Percentiles rank a stretch among this genome's conserved stretches.
Conservation (phyloP, 1,140 invertebrate genomes). For the Philopotamus ludificatus region DNA sequence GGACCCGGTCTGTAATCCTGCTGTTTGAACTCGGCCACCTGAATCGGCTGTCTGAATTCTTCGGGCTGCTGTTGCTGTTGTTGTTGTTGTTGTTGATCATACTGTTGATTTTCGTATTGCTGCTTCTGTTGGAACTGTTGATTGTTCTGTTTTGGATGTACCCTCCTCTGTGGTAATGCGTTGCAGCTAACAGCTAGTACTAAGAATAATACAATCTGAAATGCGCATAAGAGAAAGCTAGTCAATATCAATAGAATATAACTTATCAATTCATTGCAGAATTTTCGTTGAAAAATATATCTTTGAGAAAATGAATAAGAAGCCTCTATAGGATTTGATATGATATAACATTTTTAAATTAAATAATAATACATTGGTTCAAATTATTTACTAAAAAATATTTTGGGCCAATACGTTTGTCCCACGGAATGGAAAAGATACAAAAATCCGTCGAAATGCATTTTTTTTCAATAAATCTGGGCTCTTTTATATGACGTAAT, state of each 20-base stretch:
- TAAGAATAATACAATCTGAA: conserved; percentile 27
- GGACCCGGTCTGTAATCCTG: conserved; percentile 45
- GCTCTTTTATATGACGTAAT: too few relatives aligned
- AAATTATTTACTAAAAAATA: too few relatives aligned
- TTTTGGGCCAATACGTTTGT: too few relatives aligned
- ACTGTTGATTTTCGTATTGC: conserved; percentile 46
- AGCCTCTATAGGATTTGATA: too few relatives aligned
- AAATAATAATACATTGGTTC: too few relatives aligned
- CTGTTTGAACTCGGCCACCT: conserved; percentile 42
- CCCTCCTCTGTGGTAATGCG: conserved; percentile 35
- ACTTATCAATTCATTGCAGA: too few relatives aligned
- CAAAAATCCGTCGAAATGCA: too few relatives aligned
- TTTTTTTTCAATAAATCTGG: too few relatives aligned
- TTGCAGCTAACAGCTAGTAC: conserved; percentile 22
- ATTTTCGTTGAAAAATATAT: too few relatives aligned
- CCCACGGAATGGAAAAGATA: too few relatives aligned
- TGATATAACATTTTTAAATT: background rate
- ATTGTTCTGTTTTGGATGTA: conserved; percentile 40
- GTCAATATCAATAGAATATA: too few relatives aligned
- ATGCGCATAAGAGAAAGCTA: background rate
- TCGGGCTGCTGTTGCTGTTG: conserved; percentile 48
- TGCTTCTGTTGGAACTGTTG: conserved; percentile 46
- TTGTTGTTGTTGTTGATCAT: conserved; percentile 42
- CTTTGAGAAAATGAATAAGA: too few relatives aligned
- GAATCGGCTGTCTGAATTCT: conserved; percentile 45